Evolutionary conservation across 2,113 vertebrate species (phyloP), one percentile per base, ranked within the genome.

Genomic region (Corvus moneduloides): DNA sequence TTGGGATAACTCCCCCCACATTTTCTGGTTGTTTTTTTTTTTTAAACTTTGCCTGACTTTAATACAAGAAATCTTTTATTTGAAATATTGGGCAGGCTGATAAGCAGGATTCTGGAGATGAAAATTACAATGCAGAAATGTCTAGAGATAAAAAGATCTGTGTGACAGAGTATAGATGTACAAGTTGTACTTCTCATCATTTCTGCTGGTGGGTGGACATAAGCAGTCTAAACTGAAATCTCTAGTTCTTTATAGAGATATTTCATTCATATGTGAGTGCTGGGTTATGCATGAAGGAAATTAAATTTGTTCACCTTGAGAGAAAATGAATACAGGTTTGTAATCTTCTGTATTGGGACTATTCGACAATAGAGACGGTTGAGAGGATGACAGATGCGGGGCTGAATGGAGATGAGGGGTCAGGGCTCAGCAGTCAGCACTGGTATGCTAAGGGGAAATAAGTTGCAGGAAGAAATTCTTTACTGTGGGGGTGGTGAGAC

Each of bases 31-130:
- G 15, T 48, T 35, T 55, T 43, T 71, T 55, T 43, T 71, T 91
- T 80, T 61, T 51, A 7, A 10, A 59, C 54, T 88, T 90, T 81
- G 9, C 43, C 16, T 87, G n/a, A 66, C 48, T 92, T 96, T 26
- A 77, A 77, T 69, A 44, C 11, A 67, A 82, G 22, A 85, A 87
- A 58, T 86, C 59, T 93, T 91, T 95, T 66, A 67, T 87, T 86
- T 91, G 59, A 96, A 79, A 73, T 77, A 80, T 84, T 85, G 89
- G 63, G 81, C 75, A 88, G 87, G 82, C 62, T 92, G 87, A 94
- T 89, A 90, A 91, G 78, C 30, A 77, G 82, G 51, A 75, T 92
- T 51, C 14, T 74, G 68, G 79, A 90, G 79, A 86, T 81, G 75
- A 93, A 95, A 93, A 93, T 90, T 83, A 67, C 33, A 54, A 67